Conservation (phyloP, 2,888 invertebrate genomes). For the Heteromurus nitidus region DNA sequence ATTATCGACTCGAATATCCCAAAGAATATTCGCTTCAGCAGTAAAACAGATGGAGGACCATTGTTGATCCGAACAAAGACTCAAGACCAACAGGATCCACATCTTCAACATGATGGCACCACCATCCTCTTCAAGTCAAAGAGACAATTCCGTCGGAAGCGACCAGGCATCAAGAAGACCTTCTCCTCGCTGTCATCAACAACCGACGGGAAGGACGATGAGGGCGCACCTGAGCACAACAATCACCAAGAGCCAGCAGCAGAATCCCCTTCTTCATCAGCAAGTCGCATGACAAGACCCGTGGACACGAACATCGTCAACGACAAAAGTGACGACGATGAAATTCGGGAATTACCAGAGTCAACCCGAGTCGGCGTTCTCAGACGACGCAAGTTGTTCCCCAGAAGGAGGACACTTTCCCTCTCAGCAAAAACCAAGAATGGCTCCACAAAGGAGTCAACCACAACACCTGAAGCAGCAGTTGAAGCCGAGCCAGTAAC, state of each 20-base stretch:
- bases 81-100: slow-evolving; percentile 12
- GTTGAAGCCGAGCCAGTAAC: slow-evolving; percentile 69
- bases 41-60: slow-evolving; percentile 60
- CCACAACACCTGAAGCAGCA: slow-evolving; percentile 47
- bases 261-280: no score
- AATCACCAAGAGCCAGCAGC: neutral
- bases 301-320: neutral
- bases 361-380: slow-evolving; percentile 56
- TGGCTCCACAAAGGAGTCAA: neutral
- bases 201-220: slow-evolving; percentile 20
- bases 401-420: slow-evolving; percentile 49
- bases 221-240: neutral
- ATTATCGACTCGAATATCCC: slow-evolving; percentile 61
- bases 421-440: neutral
- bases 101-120: slow-evolving; percentile 43
- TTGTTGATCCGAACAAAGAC: slow-evolving; percentile 30
- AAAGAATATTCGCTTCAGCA: slow-evolving; percentile 56
- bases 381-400: slow-evolving; percentile 61
- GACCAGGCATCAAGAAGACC: slow-evolving; percentile 50
- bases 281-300: no score
- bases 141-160: slow-evolving; percentile 65
- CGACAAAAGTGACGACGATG: neutral
- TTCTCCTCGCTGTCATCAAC: neutral
- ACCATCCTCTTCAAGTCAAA: slow-evolving; percentile 65
- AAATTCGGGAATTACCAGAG: neutral